These are phyloP conservation scores for Limulus polyphemus DNA, from an alignment of 2,888 invertebrate species.

Conservation along the genomic window DNA sequence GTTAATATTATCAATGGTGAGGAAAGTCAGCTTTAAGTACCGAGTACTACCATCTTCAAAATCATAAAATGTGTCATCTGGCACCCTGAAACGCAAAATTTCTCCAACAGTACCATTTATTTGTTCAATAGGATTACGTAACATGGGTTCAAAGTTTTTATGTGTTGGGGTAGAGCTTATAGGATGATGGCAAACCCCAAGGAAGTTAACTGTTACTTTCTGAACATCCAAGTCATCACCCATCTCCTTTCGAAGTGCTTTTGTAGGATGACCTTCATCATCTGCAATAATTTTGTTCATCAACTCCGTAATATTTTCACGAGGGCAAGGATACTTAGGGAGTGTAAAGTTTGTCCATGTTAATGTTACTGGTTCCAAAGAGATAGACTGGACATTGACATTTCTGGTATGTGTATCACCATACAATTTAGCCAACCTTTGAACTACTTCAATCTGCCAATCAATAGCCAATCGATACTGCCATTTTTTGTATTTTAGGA, in stretches of 20 bases:
- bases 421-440: conserved; percentile 58
- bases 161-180: conserved; percentile 16
- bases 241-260: conserved; percentile 48
- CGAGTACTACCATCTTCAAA: conserved; percentile 64
- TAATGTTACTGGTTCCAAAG: conserved; percentile 42
- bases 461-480: conserved; percentile 19
- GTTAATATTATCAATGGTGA: conserved; percentile 50
- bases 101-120: conserved; percentile 70
- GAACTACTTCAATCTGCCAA: conserved; percentile 24
- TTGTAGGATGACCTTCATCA: conserved; percentile 45
- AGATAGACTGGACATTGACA: conserved; percentile 24
- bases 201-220: conserved; percentile 51
- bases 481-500: conserved; percentile 41
- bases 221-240: conserved; percentile 52
- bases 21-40: conserved; percentile 52
- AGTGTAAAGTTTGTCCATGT: conserved; percentile 37
- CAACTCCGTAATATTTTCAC: conserved; percentile 42
- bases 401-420: conserved; percentile 48
- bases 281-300: conserved; percentile 38
- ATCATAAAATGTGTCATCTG: conserved; percentile 64
- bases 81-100: conserved; percentile 62
- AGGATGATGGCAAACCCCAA: conserved; percentile 29
- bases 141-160: conserved; percentile 44
- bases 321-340: conserved; percentile 38
- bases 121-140: conserved; percentile 70